These are phyloP conservation scores for Polylopha cassiicola DNA, from an alignment of 2,888 invertebrate genomes.

Conservation along the genomic window DNA sequence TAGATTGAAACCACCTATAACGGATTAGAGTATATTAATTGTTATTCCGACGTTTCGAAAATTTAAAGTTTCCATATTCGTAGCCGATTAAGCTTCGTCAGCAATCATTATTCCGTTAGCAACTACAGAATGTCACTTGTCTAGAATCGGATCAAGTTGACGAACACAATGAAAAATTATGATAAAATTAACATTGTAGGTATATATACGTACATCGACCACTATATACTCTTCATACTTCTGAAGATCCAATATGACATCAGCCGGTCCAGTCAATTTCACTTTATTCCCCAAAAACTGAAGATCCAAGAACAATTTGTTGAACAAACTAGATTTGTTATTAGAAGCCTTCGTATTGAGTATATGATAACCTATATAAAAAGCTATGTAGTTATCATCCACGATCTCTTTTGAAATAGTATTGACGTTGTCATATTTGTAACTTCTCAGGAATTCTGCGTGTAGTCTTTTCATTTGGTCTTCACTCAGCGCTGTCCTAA, in stretches of 20 bases:
- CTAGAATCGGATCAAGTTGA: no score
- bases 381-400: constrained; percentile 84
- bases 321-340: constrained; percentile 73
- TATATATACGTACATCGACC: constrained; percentile 56
- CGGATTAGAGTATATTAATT: no score
- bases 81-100: no score
- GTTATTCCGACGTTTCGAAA: no score
- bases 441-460: constrained; percentile 76
- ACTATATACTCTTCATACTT: constrained; percentile 79
- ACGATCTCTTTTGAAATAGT: constrained; percentile 77
- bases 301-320: constrained; percentile 79
- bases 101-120: no score
- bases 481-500: constrained; percentile 65
- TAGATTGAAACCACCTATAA: no score
- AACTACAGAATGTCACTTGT: no score
- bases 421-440: constrained; percentile 63
- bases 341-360: constrained; percentile 65
- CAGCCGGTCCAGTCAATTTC: constrained; percentile 81
- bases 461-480: constrained; percentile 73
- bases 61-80: no score
- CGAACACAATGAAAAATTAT: no score
- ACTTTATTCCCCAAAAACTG: constrained; percentile 84
- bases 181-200: no score
- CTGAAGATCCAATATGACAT: constrained; percentile 81
- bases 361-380: constrained; percentile 84